Evolutionary conservation across 1,140 invertebrate species (phyloP).

Genomic region (Colletes gigas): DNA sequence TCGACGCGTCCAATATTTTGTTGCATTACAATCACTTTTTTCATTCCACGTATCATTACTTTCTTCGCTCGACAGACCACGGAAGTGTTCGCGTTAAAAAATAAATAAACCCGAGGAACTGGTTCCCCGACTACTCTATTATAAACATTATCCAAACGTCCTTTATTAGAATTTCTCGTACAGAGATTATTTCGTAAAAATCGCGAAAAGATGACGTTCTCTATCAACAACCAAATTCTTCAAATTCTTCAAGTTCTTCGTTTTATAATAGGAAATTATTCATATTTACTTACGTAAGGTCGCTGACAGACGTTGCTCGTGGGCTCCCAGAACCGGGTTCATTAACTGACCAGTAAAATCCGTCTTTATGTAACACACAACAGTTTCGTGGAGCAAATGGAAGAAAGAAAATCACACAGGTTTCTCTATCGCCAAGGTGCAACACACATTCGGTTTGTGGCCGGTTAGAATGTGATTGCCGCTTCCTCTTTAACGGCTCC

Average conservation of each 20-base stretch:
- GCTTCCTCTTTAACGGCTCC: slow-evolving; percentile 20
- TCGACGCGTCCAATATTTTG: no score
- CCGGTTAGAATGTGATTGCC: not conserved
- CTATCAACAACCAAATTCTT: slow-evolving; percentile 44
- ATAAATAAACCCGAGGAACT: no score
- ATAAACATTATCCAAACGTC: no score
- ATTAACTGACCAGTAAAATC: slow-evolving; percentile 72
- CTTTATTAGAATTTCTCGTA: not conserved
- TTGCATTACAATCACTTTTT: no score
- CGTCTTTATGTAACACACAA: slow-evolving; percentile 74
- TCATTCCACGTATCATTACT: no score
- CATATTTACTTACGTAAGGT: slow-evolving; percentile 63
- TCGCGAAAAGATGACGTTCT: slow-evolving; percentile 3
- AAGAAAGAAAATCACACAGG: slow-evolving; percentile 41
- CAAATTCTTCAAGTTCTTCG: no score
- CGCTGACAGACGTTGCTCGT: slow-evolving; percentile 54
- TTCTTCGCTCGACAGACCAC: no score
- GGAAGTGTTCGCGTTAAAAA: no score
- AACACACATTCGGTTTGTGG: not conserved
- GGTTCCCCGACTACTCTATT: no score
- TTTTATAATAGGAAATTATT: slow-evolving; percentile 60
- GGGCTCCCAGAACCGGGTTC: slow-evolving; percentile 62
- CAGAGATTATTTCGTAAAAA: not conserved
- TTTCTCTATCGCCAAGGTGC: slow-evolving; percentile 62
- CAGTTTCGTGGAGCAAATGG: slow-evolving; percentile 34